These are phyloP conservation scores for Solenopsis invicta DNA, from an alignment of 1,140 invertebrate genomes.

Conservation along the genomic window DNA sequence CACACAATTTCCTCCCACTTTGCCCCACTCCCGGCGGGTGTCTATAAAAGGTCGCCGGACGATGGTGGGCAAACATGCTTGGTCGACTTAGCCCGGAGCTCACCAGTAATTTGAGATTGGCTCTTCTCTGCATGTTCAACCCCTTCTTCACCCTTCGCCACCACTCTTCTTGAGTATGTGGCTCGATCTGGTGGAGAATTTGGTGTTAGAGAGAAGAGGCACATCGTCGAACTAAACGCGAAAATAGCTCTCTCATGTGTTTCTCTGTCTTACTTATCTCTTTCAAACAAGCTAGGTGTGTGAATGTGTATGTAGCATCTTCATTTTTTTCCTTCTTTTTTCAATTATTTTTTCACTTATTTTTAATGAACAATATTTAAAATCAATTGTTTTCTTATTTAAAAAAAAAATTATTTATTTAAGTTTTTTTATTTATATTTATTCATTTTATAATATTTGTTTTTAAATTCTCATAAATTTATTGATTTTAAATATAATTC, in stretches of 20 bases:
- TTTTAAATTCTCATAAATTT: background rate
- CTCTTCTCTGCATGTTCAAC: conserved; percentile 78
- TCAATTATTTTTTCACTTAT: background rate
- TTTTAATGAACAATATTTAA: background rate
- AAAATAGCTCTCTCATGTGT: conserved; percentile 72
- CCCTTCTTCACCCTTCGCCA: conserved; percentile 66
- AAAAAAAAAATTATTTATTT: background rate
- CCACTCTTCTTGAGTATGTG: conserved; percentile 49
- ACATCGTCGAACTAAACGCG: conserved; percentile 61
- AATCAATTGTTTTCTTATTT: background rate
- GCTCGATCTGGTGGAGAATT: conserved; percentile 81
- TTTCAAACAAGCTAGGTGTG: background rate
- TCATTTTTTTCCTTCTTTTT: conserved; percentile 5
- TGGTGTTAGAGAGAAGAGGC: conserved; percentile 64
- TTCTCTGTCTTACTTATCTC: conserved; percentile 47
- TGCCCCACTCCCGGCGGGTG: conserved; percentile 79
- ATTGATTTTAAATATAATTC: background rate
- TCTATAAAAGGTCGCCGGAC: conserved; percentile 83
- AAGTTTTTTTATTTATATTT: background rate
- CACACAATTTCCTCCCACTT: conserved; percentile 78
- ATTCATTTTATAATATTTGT: background rate
- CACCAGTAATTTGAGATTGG: conserved; percentile 84
- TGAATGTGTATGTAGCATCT: background rate
- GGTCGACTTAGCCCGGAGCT: conserved; percentile 79
- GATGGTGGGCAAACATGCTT: conserved; percentile 79